These are phyloP conservation scores for Caenorhabditis panamensis DNA, from an alignment of 2,888 invertebrate species.

Conservation along the genomic window DNA sequence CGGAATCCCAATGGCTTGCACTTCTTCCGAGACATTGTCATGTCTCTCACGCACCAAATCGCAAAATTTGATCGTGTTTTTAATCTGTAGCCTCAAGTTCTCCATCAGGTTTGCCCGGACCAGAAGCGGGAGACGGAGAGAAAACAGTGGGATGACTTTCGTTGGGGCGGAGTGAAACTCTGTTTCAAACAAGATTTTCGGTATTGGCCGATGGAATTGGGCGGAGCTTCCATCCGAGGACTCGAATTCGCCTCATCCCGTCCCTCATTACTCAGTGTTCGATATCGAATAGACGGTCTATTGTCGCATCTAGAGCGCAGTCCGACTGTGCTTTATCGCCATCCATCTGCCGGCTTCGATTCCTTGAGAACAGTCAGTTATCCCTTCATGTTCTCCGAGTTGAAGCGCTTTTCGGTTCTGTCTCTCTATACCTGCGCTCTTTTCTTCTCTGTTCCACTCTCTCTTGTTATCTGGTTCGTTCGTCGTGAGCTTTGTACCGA, in stretches of 20 bases:
- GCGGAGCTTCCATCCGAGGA: slow-evolving; percentile 49
- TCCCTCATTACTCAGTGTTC: slow-evolving; percentile 61
- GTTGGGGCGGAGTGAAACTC: slow-evolving; percentile 62
- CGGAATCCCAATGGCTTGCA: slow-evolving; percentile 52
- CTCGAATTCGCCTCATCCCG: slow-evolving; percentile 63
- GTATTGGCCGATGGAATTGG: slow-evolving; percentile 47
- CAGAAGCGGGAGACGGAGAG: slow-evolving; percentile 56
- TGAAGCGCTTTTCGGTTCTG: slow-evolving; percentile 63
- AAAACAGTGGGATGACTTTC: slow-evolving; percentile 60
- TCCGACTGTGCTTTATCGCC: slow-evolving; percentile 60
- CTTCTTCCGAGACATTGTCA: slow-evolving; percentile 49
- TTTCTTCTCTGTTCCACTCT: slow-evolving; percentile 79
- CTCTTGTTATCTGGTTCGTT: slow-evolving; percentile 78
- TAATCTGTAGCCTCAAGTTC: slow-evolving; percentile 58
- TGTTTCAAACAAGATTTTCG: slow-evolving; percentile 62
- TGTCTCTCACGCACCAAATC: slow-evolving; percentile 43
- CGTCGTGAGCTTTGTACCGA: slow-evolving; percentile 78
- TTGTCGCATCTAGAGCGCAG: slow-evolving; percentile 64
- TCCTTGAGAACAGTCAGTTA: slow-evolving; percentile 56
- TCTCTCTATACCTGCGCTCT: slow-evolving; percentile 70
- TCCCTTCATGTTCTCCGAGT: slow-evolving; percentile 64
- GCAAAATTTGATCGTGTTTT: slow-evolving; percentile 56
- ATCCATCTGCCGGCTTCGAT: slow-evolving; percentile 58
- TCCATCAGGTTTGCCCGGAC: slow-evolving; percentile 56
- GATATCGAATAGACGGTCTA: slow-evolving; percentile 62